These are phyloP conservation scores for Cephus cinctus DNA, from an alignment of 1,140 invertebrate genomes.

Conservation along the genomic window DNA sequence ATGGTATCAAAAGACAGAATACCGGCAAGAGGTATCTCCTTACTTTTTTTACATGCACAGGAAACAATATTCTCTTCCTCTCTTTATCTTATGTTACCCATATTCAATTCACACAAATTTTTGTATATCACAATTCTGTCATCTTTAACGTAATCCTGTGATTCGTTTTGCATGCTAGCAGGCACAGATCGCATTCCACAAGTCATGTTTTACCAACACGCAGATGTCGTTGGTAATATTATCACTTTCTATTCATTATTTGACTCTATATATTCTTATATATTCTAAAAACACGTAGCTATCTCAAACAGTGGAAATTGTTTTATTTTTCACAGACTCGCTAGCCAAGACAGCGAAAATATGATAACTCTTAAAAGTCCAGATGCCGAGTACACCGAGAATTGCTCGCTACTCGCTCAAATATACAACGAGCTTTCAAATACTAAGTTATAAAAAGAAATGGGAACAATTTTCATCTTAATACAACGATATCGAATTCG, in stretches of 20 bases:
- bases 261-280: slow-evolving; percentile 1
- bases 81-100: not conserved
- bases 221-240: slow-evolving; percentile 38
- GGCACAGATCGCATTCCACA: slow-evolving; percentile 37
- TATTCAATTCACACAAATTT: no score
- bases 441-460: slow-evolving; percentile 40
- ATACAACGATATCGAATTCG: slow-evolving; percentile 8
- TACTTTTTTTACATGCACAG: not conserved
- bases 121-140: no score
- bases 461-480: slow-evolving; percentile 26
- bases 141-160: not conserved
- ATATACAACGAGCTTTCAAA: slow-evolving; percentile 51
- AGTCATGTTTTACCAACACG: slow-evolving; percentile 28
- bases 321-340: slow-evolving; percentile 31
- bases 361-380: slow-evolving; percentile 39
- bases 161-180: slow-evolving; percentile 42
- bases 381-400: slow-evolving; percentile 29
- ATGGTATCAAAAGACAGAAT: slow-evolving; percentile 49
- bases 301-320: slow-evolving; percentile 4
- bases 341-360: slow-evolving; percentile 32
- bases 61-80: no score
- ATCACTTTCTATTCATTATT: not conserved
- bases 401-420: slow-evolving; percentile 41
- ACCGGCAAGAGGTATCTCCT: slow-evolving; percentile 39
- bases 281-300: not conserved